These are phyloP conservation scores for Melierax canorus DNA, from an alignment of 2,113 vertebrate species.

Conservation along the genomic window DNA sequence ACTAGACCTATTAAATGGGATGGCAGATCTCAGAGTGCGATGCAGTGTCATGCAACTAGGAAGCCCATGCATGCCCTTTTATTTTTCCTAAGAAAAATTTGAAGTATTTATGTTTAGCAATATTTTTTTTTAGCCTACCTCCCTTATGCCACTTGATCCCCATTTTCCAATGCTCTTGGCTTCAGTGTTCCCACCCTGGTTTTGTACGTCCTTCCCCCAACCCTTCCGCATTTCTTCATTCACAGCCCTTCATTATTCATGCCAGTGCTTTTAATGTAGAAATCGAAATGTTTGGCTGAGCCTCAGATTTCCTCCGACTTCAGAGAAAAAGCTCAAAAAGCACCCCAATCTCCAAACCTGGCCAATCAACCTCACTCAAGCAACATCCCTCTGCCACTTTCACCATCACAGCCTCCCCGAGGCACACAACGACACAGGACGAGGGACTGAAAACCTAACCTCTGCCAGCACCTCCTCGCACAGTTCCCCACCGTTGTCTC, in stretches of 20 bases:
- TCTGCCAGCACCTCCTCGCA: neutral
- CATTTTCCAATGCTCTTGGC: neutral
- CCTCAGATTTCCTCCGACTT: neutral
- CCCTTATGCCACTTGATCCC: neutral
- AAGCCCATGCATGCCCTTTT: fast-evolving
- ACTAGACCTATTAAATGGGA: neutral
- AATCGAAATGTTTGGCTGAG: neutral
- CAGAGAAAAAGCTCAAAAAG: neutral
- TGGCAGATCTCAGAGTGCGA: neutral
- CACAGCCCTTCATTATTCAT: neutral
- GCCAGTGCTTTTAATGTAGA: neutral
- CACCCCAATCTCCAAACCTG: neutral
- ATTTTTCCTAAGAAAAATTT: fast-evolving
- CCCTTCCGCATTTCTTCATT: neutral
- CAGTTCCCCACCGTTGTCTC: neutral
- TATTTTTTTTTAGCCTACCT: neutral
- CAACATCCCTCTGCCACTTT: neutral
- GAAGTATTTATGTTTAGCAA: neutral
- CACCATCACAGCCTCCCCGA: neutral
- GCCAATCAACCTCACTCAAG: neutral
- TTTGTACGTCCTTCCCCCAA: neutral
- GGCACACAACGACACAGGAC: fast-evolving
- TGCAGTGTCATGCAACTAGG: neutral
- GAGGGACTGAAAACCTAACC: neutral
- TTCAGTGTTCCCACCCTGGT: neutral